Conservation (phyloP, 2,888 invertebrate genomes). For the Meteorus colon region DNA sequence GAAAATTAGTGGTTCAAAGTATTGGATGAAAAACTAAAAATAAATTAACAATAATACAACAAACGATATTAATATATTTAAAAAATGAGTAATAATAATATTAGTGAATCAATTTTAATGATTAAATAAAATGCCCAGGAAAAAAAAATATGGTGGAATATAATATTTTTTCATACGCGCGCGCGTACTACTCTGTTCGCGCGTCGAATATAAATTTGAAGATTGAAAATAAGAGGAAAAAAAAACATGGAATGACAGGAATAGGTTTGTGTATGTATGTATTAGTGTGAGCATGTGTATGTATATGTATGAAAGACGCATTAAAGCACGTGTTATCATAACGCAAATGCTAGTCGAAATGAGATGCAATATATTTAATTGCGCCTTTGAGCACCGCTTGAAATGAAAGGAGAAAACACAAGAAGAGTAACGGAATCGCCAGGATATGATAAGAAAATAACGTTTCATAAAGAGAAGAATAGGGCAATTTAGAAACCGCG, state of each 20-base stretch:
- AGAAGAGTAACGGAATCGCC: constrained; percentile 8
- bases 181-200: background rate
- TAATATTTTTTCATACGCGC: constrained; percentile 12
- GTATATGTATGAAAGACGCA: constrained; percentile 24
- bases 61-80: constrained; percentile 9
- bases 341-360: constrained; percentile 43
- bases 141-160: constrained; percentile 1
- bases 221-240: background rate
- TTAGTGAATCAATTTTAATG: constrained; percentile 11
- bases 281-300: background rate
- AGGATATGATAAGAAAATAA: constrained; percentile 28
- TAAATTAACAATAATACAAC: background rate
- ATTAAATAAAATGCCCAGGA: background rate
- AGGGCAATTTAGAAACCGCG: background rate
- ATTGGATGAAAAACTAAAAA: background rate
- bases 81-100: background rate
- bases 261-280: background rate
- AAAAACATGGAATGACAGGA: background rate
- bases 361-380: constrained; percentile 43
- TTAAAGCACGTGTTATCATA: constrained; percentile 32
- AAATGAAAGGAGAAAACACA: background rate
- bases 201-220: background rate
- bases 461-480: constrained; percentile 10
- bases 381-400: constrained; percentile 31
- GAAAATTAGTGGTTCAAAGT: constrained; percentile 11